Evolutionary conservation across 2,888 invertebrate genomes (phyloP).

Genomic region (Deilephila porcellus): DNA sequence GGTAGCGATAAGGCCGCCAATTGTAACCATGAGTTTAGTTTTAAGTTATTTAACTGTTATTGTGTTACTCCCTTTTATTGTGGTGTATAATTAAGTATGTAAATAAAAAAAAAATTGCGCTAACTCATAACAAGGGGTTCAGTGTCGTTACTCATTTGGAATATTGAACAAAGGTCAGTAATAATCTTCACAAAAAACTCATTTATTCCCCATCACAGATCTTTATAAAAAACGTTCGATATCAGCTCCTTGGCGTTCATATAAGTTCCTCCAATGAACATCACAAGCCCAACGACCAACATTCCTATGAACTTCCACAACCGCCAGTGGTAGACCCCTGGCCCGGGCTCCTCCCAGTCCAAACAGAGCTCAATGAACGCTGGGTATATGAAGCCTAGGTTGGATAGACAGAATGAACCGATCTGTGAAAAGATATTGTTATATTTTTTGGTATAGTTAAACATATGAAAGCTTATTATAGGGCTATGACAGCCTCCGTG

Average conservation of each 20-base stretch:
- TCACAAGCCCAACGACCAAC: conserved; percentile 43
- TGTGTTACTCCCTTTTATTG: too few species aligned
- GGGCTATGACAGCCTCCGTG: too few species aligned
- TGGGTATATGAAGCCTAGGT: conserved; percentile 61
- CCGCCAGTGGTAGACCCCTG: conserved; percentile 55
- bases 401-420: conserved; percentile 57
- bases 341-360: conserved; percentile 59
- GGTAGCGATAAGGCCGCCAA: too few species aligned
- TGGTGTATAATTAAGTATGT: too few species aligned
- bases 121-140: too few species aligned
- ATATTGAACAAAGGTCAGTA: too few species aligned
- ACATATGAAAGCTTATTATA: too few species aligned
- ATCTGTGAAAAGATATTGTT: conserved; percentile 45
- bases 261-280: conserved; percentile 50
- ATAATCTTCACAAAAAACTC: not conserved
- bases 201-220: not conserved
- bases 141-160: too few species aligned
- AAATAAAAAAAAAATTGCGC: too few species aligned
- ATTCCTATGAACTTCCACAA: conserved; percentile 47
- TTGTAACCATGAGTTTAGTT: too few species aligned
- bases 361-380: conserved; percentile 58
- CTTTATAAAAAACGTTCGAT: conserved; percentile 41
- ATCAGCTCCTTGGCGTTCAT: conserved; percentile 44
- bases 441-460: not conserved
- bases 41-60: too few species aligned